Evolutionary conservation across 2,113 vertebrate genomes (phyloP).

Genomic region (Protobothrops mucrosquamatus): DNA sequence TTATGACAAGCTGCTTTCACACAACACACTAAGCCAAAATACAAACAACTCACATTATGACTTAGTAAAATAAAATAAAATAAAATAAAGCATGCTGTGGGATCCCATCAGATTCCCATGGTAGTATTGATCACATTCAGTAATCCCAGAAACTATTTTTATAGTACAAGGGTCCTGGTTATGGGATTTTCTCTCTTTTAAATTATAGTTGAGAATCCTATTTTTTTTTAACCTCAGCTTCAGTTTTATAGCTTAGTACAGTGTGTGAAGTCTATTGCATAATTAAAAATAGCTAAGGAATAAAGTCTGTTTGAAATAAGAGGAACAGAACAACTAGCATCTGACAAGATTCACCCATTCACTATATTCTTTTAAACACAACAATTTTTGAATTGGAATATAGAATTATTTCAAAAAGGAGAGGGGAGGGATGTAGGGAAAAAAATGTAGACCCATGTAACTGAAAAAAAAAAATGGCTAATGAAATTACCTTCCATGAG

Average conservation of each 20-base stretch:
- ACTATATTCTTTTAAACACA: conserved; percentile 28
- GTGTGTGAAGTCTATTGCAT: background rate
- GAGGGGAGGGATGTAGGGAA: background rate
- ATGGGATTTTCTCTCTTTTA: background rate
- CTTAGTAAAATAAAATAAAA: too few relatives aligned
- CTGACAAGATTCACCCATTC: background rate
- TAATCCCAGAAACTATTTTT: background rate
- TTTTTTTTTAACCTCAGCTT: background rate
- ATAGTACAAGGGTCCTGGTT: background rate
- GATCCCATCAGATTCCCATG: background rate
- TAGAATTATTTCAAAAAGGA: conserved; percentile 39
- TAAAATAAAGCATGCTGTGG: too few relatives aligned
- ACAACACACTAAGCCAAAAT: too few relatives aligned
- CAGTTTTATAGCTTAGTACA: background rate
- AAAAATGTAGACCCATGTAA: conserved; percentile 12
- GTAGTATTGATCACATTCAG: background rate
- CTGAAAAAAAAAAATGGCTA: conserved; percentile 40
- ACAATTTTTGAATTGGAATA: conserved; percentile 44
- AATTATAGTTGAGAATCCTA: background rate
- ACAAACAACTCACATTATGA: too few relatives aligned
- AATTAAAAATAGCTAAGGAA: background rate
- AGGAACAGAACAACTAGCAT: conserved; percentile 26
- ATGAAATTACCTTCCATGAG: conserved; percentile 44
- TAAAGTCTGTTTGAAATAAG: background rate
- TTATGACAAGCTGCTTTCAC: too few relatives aligned